Percentiles rank a stretch among this genome's conserved stretches.
phyloP scores from a whole-genome alignment of 2,888 invertebrate genomes.

The Drosophila prolongata region DNA sequence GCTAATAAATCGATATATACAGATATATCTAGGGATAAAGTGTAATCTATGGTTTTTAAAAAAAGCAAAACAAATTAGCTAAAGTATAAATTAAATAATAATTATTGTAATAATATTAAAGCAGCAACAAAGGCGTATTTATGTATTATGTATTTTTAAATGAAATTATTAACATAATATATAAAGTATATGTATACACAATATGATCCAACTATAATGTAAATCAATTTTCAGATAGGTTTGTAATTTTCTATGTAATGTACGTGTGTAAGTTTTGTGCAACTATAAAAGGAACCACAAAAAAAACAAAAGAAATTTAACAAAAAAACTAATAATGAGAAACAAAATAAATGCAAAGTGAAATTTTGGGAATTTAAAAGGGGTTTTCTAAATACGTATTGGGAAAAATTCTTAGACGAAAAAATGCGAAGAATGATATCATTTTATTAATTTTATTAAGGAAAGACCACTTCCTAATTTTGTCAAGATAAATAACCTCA shows the following conservation, averaged over 20 bases:
- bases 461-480: too few relatives aligned
- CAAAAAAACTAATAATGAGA: constrained; percentile 36
- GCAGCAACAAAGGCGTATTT: constrained; percentile 65
- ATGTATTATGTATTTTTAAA: constrained; percentile 77
- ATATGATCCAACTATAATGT: constrained; percentile 45
- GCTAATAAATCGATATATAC: constrained; percentile 44
- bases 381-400: not conserved
- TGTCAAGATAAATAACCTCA: too few relatives aligned
- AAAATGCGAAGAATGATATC: too few relatives aligned
- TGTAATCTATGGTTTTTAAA: constrained; percentile 67
- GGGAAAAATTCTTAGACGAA: too few relatives aligned
- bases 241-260: constrained; percentile 72
- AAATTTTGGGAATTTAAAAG: constrained; percentile 64
- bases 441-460: too few relatives aligned
- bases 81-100: constrained; percentile 36
- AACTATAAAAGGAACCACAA: constrained; percentile 45
- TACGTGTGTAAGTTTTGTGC: constrained; percentile 59
- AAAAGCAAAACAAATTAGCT: constrained; percentile 43
- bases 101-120: constrained; percentile 35
- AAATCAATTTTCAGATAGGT: constrained; percentile 67
- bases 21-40: constrained; percentile 59
- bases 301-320: constrained; percentile 46
- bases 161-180: constrained; percentile 65
- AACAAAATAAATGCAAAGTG: constrained; percentile 55
- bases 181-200: constrained; percentile 47